These are phyloP conservation scores for Neosilurus mollespiculum DNA, from an alignment of 2,797 vertebrate species.

Conservation along the genomic window DNA sequence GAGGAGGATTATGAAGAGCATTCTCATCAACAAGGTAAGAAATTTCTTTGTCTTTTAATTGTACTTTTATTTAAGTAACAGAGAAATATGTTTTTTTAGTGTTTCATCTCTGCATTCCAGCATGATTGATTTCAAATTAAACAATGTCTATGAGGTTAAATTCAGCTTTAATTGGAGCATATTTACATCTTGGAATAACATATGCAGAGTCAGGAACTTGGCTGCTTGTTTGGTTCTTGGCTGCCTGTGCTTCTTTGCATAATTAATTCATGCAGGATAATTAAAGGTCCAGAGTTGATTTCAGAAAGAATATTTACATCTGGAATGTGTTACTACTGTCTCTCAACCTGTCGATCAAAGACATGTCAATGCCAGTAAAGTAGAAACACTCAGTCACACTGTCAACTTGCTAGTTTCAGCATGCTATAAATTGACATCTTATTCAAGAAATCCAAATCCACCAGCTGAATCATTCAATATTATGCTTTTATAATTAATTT, in stretches of 20 bases:
- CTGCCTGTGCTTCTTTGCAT: conserved; percentile 9
- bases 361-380: conserved; percentile 6
- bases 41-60: not conserved
- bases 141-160: conserved; percentile 31
- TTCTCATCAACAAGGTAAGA: conserved; percentile 77
- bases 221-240: conserved; percentile 25
- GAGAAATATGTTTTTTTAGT: not conserved
- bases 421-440: conserved; percentile 21
- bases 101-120: not conserved
- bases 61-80: not conserved
- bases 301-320: conserved; percentile 20
- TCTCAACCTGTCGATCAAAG: conserved; percentile 15
- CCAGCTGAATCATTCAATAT: conserved; percentile 26
- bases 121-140: conserved; percentile 27
- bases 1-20: conserved; percentile 62
- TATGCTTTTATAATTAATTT: conserved; percentile 36
- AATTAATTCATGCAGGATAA: conserved; percentile 16
- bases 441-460: conserved; percentile 19
- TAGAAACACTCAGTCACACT: not conserved
- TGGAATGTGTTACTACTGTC: conserved; percentile 8
- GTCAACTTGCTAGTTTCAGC: conserved; percentile 2
- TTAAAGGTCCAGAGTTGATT: conserved; percentile 10
- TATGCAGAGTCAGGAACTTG: conserved; percentile 31
- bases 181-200: conserved; percentile 15
- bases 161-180: conserved; percentile 17